Evolutionary conservation across 1,140 invertebrate species (phyloP).

Genomic region (Ips typographus): DNA sequence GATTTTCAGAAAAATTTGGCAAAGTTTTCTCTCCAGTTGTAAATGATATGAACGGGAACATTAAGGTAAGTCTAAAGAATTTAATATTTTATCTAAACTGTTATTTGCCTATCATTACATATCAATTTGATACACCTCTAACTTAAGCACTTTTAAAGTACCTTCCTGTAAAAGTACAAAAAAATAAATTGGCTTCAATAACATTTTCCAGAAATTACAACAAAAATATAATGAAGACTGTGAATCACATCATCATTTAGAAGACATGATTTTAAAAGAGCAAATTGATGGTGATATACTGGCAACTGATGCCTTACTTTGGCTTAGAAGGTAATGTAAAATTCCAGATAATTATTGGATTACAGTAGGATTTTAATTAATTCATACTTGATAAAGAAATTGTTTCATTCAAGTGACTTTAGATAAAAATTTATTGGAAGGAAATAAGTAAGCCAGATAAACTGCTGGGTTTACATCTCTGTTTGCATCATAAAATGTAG

Average conservation of each 20-base stretch:
- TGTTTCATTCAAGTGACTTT: too few relatives aligned
- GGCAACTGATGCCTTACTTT: constrained; percentile 64
- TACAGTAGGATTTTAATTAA: too few relatives aligned
- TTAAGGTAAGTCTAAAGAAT: constrained; percentile 59
- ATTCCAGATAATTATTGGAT: too few relatives aligned
- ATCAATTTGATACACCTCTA: too few relatives aligned
- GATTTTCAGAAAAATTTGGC: constrained; percentile 67
- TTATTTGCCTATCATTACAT: neutral
- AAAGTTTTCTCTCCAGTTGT: constrained; percentile 70
- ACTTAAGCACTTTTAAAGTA: too few relatives aligned
- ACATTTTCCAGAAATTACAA: constrained; percentile 62
- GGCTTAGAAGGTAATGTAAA: constrained; percentile 64
- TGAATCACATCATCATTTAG: constrained; percentile 60
- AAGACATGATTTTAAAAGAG: constrained; percentile 66
- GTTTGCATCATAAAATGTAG: too few relatives aligned
- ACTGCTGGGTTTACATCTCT: too few relatives aligned
- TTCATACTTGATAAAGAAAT: too few relatives aligned
- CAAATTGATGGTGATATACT: constrained; percentile 53
- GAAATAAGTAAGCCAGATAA: too few relatives aligned
- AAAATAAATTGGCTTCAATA: too few relatives aligned
- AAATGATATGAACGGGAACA: constrained; percentile 73
- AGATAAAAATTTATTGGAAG: too few relatives aligned
- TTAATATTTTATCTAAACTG: constrained; percentile 1
- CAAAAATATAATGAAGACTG: constrained; percentile 58
- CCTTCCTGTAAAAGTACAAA: too few relatives aligned